Evolutionary conservation across 2,888 invertebrate species (phyloP).

Genomic region (Drosophila aldrichi): DNA sequence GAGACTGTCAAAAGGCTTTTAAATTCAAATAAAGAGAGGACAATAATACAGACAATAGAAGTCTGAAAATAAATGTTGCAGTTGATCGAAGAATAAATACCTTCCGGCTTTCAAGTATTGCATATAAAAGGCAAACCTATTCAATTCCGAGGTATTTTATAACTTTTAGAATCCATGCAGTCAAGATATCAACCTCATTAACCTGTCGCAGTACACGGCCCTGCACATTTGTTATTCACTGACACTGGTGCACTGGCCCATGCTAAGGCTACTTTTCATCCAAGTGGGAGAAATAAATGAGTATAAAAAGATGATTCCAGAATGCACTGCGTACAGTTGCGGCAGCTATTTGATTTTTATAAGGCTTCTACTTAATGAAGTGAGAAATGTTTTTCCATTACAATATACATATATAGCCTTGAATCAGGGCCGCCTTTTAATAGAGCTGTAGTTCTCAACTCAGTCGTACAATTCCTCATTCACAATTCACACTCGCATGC

Average conservation of each 20-base stretch:
- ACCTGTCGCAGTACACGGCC: too few species aligned
- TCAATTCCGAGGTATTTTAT: neutral
- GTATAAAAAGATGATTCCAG: slow-evolving; percentile 9
- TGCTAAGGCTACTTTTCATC: neutral
- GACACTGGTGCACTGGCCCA: neutral
- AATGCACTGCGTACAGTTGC: neutral
- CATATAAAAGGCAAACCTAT: neutral
- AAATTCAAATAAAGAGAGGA: slow-evolving; percentile 7
- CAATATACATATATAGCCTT: too few species aligned
- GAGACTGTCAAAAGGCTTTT: slow-evolving; percentile 32
- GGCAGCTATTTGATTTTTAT: too few species aligned
- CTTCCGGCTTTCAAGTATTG: neutral
- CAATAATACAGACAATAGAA: slow-evolving; percentile 13
- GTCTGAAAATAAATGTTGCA: neutral
- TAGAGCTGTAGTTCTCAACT: too few species aligned
- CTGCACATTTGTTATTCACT: neutral
- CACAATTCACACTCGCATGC: too few species aligned
- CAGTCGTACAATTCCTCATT: too few species aligned
- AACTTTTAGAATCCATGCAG: neutral
- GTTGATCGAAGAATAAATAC: neutral
- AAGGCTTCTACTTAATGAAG: too few species aligned
- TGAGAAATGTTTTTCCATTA: too few species aligned
- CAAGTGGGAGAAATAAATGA: too few species aligned
- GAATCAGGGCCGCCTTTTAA: too few species aligned
- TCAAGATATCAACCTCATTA: neutral